Evolutionary conservation across 2,797 vertebrate species (phyloP), one percentile per base, ranked within the genome.

Genomic region (Microchirus variegatus): DNA sequence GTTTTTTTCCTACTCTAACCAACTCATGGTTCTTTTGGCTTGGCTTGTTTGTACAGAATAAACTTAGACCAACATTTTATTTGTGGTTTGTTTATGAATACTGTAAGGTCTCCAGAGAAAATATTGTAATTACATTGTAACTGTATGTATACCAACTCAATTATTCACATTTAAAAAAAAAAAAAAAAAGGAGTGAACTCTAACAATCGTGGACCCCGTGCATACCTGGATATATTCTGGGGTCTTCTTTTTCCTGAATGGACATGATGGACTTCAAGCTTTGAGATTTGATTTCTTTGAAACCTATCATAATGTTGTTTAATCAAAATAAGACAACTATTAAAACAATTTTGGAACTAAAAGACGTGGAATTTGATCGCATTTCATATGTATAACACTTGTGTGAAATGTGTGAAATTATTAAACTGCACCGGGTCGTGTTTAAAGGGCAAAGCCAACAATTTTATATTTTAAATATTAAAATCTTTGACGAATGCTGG

Each of bases 21-120:
- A 71, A 68, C 63, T 86, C 80, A 84, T 83, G 52, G 67, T 86
- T 90, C 78, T 77, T 87, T 88, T 79, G 77, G 88, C 89, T 91
- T 88, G 84, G 83, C 90, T 91, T 90, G 82, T 91, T 91, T 91
- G 90, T 91, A 91, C 81, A 91, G 87, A 89, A 84, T 86, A 87
- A 82, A 86, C 63, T 72, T 90, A 88, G 83, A 82, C 68, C 75
- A 78, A 81, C 85, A 86, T 87, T 88, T 90, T 55, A 84, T 90
- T 91, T 89, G 84, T 89, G 19, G 58, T 89, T 92, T 89, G 86
- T 90, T 87, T 77, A 88, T 86, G 67, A 84, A 90, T 76, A 84
- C 77, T 87, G 78, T 89, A 85, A 80, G 82, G 63, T 83, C 78
- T 74, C 70, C 63, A 14, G 86, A 86, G 67, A 81, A 76, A 86